Conservation (phyloP, 2,888 invertebrate species). For the Bellardia pandia region DNA sequence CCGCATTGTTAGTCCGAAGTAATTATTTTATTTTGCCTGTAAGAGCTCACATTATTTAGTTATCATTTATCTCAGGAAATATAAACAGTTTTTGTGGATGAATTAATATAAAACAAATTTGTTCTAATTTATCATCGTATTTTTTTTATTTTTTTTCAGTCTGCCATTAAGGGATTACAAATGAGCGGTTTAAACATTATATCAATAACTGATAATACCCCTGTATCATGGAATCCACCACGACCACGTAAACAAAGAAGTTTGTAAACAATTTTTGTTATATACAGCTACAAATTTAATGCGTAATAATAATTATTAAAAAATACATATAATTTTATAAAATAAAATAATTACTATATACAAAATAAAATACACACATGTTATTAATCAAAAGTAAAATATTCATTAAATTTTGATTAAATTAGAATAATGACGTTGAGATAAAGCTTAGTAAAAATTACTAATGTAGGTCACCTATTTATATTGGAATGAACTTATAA, state of each 20-base stretch:
- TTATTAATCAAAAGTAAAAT: background rate
- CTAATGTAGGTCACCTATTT: no score
- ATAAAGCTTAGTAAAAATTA: no score
- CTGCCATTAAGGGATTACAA: constrained; percentile 96
- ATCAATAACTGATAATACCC: constrained; percentile 96
- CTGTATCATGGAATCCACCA: constrained; percentile 92
- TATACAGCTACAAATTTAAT: background rate
- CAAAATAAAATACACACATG: constrained; percentile 6
- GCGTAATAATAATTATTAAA: background rate
- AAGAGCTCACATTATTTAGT: no score
- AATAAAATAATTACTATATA: constrained; percentile 11
- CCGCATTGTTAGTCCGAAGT: no score
- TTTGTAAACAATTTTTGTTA: constrained; percentile 86
- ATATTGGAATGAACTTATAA: no score
- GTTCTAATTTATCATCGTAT: no score
- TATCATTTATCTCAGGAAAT: no score
- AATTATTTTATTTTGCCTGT: no score
- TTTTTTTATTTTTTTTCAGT: constrained; percentile 85
- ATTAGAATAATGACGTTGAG: no score
- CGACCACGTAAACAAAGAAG: constrained; percentile 93
- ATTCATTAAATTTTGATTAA: no score
- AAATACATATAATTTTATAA: background rate
- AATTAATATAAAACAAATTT: no score
- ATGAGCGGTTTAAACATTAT: constrained; percentile 95
- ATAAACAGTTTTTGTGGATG: no score